A percentile compares a stretch with the other conserved stretches of the same genome.
Conservation (phyloP, 2,888 invertebrate species). For the Tenthredo livida region DNA sequence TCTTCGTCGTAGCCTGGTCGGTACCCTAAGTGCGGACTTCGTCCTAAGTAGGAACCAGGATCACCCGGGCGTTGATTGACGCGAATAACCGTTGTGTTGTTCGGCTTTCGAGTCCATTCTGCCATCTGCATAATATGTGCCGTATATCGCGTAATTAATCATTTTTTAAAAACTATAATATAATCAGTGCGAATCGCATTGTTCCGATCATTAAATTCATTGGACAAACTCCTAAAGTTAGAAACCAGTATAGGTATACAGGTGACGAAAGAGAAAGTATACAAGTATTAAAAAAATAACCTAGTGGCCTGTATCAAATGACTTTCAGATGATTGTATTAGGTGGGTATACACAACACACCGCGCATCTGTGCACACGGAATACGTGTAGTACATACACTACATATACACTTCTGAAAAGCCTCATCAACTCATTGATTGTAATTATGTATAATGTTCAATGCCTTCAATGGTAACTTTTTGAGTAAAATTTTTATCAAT, state of each 20-base stretch:
- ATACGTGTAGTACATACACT: not conserved
- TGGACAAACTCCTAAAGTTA: not conserved
- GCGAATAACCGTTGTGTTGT: conserved; percentile 76
- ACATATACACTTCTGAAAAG: not conserved
- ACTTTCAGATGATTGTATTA: conserved; percentile 36
- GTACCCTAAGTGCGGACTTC: conserved; percentile 55
- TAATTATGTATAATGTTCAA: not conserved
- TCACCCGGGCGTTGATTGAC: conserved; percentile 72
- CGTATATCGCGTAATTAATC: not conserved
- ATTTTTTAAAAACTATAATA: conserved; percentile 16
- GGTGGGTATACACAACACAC: not conserved
- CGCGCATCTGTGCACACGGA: not conserved
- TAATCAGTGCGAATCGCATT: not conserved
- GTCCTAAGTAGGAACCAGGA: conserved; percentile 61
- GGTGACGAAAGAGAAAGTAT: conserved; percentile 44
- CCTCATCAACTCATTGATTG: not conserved
- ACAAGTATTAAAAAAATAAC: conserved; percentile 32
- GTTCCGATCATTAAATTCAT: not conserved
- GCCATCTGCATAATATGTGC: no score
- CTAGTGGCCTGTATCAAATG: conserved; percentile 49
- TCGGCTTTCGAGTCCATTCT: conserved; percentile 75
- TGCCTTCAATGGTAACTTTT: not conserved
- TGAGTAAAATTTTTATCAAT: not conserved
- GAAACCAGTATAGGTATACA: not conserved
- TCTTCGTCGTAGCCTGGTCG: conserved; percentile 64